phyloP scores from a whole-genome alignment of 2,888 invertebrate genomes.

The Strigamia transsilvanica region DNA sequence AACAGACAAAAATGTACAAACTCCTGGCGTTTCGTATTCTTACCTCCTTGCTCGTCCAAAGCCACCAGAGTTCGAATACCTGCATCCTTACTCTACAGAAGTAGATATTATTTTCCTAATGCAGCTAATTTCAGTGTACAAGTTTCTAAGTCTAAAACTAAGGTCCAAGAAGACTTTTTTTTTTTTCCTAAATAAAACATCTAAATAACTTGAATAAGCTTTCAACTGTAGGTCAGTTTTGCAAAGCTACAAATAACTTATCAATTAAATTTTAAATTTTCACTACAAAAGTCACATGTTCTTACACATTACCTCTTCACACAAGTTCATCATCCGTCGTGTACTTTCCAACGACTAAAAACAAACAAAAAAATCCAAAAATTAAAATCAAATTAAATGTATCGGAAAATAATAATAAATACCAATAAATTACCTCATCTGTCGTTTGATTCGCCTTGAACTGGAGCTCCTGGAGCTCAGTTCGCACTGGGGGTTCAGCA shows the following conservation, averaged over 20 bases:
- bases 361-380: neutral
- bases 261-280: neutral
- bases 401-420: neutral
- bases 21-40: constrained; percentile 67
- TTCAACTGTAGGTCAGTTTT: neutral
- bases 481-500: constrained; percentile 69
- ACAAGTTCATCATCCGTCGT: constrained; percentile 88
- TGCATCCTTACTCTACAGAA: constrained; percentile 94
- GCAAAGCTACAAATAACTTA: neutral
- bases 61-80: constrained; percentile 99
- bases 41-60: constrained; percentile 99
- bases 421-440: constrained; percentile 70
- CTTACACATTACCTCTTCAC: constrained; percentile 71
- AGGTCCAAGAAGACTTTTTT: neutral
- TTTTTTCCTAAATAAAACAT: neutral
- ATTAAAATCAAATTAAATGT: neutral
- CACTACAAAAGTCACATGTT: neutral
- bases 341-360: constrained; percentile 90
- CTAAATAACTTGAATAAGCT: neutral
- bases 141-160: neutral
- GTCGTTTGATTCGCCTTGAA: constrained; percentile 83
- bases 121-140: neutral
- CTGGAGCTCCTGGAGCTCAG: constrained; percentile 89
- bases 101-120: constrained; percentile 27
- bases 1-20: neutral